phyloP scores from a whole-genome alignment of 2,888 invertebrate genomes.

The Acrobasis repandana region DNA sequence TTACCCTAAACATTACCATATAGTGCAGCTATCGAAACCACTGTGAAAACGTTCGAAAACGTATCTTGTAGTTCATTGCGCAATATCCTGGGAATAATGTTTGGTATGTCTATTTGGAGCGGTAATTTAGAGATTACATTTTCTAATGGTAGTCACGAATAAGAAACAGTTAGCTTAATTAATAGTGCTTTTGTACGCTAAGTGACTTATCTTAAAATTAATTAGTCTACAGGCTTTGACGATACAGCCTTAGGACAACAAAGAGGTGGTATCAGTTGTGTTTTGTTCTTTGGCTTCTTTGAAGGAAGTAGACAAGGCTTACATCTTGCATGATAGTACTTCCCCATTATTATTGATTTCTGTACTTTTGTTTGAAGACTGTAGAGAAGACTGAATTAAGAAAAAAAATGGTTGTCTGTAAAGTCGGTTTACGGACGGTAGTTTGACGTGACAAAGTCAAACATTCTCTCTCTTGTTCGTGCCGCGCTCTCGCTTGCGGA shows the following conservation, averaged over 20 bases:
- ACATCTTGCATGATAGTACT: background rate
- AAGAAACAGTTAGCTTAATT: background rate
- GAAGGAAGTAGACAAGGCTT: background rate
- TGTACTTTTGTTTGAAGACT: background rate
- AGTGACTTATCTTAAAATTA: background rate
- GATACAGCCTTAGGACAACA: background rate
- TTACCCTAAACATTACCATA: background rate
- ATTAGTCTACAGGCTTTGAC: background rate
- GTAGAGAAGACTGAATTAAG: background rate
- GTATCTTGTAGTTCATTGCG: slow-evolving; percentile 2
- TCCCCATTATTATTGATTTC: background rate
- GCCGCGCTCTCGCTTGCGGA: too few relatives aligned
- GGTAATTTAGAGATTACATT: background rate
- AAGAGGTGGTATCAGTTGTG: background rate
- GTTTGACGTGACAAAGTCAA: too few relatives aligned
- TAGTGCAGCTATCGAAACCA: background rate
- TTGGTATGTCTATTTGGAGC: slow-evolving; percentile 4
- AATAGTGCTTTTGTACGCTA: background rate
- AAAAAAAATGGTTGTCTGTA: background rate
- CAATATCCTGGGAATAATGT: slow-evolving; percentile 5
- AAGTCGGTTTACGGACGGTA: too few relatives aligned
- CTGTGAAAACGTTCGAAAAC: background rate
- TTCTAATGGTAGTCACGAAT: background rate
- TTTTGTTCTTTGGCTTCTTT: background rate
- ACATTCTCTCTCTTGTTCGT: too few relatives aligned